Evolutionary conservation across 2,888 invertebrate species (phyloP).

Genomic region (Crematogaster levior): DNA sequence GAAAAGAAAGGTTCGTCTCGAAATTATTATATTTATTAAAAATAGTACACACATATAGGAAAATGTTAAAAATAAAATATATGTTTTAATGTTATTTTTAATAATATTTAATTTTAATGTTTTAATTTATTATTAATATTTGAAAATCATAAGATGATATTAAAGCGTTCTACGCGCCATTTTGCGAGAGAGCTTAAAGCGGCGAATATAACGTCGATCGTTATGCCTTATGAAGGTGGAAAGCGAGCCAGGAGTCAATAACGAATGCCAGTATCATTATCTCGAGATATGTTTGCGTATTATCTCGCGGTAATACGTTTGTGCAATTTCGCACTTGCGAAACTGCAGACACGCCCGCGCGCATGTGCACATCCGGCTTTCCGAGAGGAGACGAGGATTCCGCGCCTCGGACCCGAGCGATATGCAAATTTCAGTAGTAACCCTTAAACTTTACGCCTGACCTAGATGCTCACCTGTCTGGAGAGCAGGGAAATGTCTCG

Average conservation of each 20-base stretch:
- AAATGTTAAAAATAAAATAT: background rate
- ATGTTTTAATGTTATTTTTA: too few species aligned
- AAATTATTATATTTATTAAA: background rate
- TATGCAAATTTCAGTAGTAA: slow-evolving; percentile 77
- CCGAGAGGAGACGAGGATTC: slow-evolving; percentile 23
- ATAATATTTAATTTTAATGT: background rate
- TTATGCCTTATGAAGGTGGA: background rate
- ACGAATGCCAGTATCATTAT: slow-evolving; percentile 13
- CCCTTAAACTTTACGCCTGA: slow-evolving; percentile 78
- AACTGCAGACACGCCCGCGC: background rate
- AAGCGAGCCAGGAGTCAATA: background rate
- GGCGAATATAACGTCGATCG: background rate
- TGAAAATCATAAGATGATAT: background rate
- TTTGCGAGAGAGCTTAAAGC: background rate
- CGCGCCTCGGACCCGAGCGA: slow-evolving; percentile 58
- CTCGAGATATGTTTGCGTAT: slow-evolving; percentile 28
- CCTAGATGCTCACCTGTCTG: slow-evolving; percentile 71
- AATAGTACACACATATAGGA: too few species aligned
- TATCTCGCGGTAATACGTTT: slow-evolving; percentile 19
- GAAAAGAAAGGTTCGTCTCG: background rate
- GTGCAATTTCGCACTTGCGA: slow-evolving; percentile 44
- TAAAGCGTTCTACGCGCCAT: background rate
- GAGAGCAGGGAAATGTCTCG: slow-evolving; percentile 54
- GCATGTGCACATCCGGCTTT: background rate
- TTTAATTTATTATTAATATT: background rate